These are phyloP conservation scores for Dicrostonyx torquatus DNA, from an alignment of 2,797 vertebrate genomes.

Conservation along the genomic window DNA sequence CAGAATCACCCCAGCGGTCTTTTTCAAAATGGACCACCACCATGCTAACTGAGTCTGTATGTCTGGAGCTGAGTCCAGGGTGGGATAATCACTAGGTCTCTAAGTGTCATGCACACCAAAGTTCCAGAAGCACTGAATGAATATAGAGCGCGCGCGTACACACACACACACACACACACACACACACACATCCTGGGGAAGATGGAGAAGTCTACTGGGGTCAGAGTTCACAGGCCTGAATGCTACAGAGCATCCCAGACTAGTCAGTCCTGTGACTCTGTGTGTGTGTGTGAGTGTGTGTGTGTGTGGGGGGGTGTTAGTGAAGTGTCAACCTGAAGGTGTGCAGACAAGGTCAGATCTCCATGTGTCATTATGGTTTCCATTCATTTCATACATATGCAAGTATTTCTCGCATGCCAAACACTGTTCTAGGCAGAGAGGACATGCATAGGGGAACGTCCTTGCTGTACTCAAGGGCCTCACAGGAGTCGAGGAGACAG, in stretches of 20 bases:
- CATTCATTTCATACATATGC: neutral
- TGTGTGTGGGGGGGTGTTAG: neutral
- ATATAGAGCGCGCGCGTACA: rapidly evolving
- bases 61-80: neutral
- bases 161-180: rapidly evolving
- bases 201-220: neutral
- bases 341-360: neutral
- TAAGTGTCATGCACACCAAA: neutral
- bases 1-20: neutral
- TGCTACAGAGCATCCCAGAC: neutral
- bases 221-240: neutral
- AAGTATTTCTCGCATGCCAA: neutral
- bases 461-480: neutral
- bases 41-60: neutral
- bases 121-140: neutral
- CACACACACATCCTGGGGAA: neutral
- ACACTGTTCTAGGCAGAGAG: neutral
- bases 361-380: neutral
- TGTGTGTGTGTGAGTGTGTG: neutral
- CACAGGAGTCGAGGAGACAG: neutral
- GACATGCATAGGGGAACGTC: neutral
- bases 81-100: neutral
- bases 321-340: neutral
- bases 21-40: neutral
- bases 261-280: no score